These are phyloP conservation scores for Aurelia sp. DNA, from an alignment of 30 jellyfish, hydroid and myxozoan genomes.

Conservation along the genomic window DNA sequence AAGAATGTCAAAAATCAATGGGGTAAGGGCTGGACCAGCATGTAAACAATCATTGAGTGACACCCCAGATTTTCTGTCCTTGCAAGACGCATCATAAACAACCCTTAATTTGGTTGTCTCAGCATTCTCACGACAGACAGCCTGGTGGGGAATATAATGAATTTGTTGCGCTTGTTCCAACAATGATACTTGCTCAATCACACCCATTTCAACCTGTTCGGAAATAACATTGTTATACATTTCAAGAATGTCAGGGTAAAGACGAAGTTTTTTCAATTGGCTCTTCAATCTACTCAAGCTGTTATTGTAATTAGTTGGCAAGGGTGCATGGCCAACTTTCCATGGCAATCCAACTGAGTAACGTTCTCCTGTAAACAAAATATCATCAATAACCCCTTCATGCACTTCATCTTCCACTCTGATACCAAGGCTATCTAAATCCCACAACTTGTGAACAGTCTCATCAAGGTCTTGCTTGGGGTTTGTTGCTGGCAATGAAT, in stretches of 20 bases:
- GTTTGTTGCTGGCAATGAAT: background rate
- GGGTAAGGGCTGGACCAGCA: too few species aligned
- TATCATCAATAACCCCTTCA: conserved; percentile 36
- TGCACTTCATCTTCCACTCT: conserved; percentile 53
- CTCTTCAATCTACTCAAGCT: conserved; percentile 33
- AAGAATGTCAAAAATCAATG: too few species aligned
- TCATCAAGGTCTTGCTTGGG: conserved; percentile 9
- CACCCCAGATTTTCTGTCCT: too few species aligned
- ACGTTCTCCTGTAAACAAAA: conserved; percentile 37
- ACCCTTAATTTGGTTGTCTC: conserved; percentile 19
- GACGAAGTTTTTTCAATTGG: conserved; percentile 11
- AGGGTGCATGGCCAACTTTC: too few species aligned
- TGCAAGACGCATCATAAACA: too few species aligned
- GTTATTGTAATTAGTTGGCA: conserved; percentile 12
- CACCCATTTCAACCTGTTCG: conserved; percentile 24
- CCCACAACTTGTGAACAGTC: conserved; percentile 35
- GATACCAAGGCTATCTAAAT: conserved; percentile 52
- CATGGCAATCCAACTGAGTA: conserved; percentile 20
- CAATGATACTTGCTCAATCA: conserved; percentile 21
- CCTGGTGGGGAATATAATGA: conserved; percentile 62
- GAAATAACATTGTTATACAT: background rate
- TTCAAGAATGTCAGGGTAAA: conserved; percentile 28
- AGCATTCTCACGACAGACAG: conserved; percentile 10
- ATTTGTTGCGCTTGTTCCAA: conserved; percentile 13
- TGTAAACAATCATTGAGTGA: too few species aligned